A percentile compares a stretch with the other conserved stretches of the same genome.
phyloP scores from a whole-genome alignment of 2,797 vertebrate genomes.

The Micrastur ruficollis region DNA sequence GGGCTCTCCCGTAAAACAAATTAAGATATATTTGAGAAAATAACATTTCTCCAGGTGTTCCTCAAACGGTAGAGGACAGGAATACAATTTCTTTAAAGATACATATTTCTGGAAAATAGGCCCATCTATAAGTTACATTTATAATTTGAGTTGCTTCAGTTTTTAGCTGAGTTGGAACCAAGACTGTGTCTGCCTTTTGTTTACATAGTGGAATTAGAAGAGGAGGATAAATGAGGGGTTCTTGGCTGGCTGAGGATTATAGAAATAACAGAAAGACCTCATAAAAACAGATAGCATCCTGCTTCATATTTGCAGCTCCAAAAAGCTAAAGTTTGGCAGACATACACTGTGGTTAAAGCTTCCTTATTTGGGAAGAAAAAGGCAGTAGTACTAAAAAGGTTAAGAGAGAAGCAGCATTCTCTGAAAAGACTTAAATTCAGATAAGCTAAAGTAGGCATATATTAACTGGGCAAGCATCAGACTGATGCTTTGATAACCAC shows the following conservation, averaged over 20 bases:
- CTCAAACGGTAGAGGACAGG: background rate
- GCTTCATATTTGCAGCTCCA: conserved; percentile 42
- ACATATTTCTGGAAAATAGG: background rate
- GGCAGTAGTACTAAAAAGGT: background rate
- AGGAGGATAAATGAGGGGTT: conserved; percentile 41
- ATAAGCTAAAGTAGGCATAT: conserved; percentile 13
- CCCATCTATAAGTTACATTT: background rate
- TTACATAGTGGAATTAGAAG: conserved; percentile 51
- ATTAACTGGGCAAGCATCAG: background rate
- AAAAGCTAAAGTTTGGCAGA: conserved; percentile 59
- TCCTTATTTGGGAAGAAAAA: conserved; percentile 73
- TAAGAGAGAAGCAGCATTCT: background rate
- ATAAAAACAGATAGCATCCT: conserved; percentile 52
- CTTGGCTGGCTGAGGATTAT: conserved; percentile 44
- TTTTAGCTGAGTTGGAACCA: conserved; percentile 17
- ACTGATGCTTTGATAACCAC: background rate
- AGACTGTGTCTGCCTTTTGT: background rate
- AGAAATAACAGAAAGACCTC: conserved; percentile 62
- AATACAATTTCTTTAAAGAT: background rate
- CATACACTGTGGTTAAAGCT: conserved; percentile 3
- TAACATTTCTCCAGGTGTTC: background rate
- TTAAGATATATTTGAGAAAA: background rate
- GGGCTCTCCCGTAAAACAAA: background rate
- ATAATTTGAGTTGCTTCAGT: background rate
- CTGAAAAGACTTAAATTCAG: background rate